Evolutionary conservation across 2,113 vertebrate genomes (phyloP), one percentile per base, ranked within the genome.

Genomic region (Ictalurus punctatus): DNA sequence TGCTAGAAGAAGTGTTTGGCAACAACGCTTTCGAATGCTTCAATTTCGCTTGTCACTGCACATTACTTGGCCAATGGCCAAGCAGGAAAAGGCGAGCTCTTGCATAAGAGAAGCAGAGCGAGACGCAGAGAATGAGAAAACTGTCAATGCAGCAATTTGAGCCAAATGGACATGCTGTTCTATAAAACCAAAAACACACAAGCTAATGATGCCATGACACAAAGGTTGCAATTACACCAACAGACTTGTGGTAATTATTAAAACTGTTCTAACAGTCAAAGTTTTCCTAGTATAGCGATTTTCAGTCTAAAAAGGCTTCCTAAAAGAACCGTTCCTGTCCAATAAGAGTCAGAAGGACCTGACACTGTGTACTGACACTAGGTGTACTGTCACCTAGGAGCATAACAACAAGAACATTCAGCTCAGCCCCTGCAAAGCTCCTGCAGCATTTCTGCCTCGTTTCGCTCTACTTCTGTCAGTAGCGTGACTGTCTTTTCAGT

Each of bases 11-110:
- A 67, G 21, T 7, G 63, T 71, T 82, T 87, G 44, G 59, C 52
- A 87, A 87, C 76, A 17, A 73, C 6, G 85, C 58, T 76, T 37
- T 40, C 7, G 27, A 71, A 86, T 54, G 56, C 69, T 61, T 81
- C 13, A 67, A 69, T 71, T 87, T 82, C 63, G 78, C 78, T 87
- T 40, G 44, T 81, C 78, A 56, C 63, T 71, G 65, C 73, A 59
- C 65, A 73, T 83, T 88, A 83, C 65, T 83, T 58, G 65, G 52
- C 65, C 9, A 12, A 61, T n/a, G 52, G 80, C 65, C 87, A 83
- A 73, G 23, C 65, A 88, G 79, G 52, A 88, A 73, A 73, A 83
- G 86, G 65, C 27, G 16, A 58, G 23, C 13, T 73, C 65, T 88
- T 88, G 73, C 80, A 48, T 83, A 88, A 83, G 30, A 69, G 44